Base-by-base conservation (phyloP, 2,113 vertebrate genomes). In the Seriola dumerili region DNA sequence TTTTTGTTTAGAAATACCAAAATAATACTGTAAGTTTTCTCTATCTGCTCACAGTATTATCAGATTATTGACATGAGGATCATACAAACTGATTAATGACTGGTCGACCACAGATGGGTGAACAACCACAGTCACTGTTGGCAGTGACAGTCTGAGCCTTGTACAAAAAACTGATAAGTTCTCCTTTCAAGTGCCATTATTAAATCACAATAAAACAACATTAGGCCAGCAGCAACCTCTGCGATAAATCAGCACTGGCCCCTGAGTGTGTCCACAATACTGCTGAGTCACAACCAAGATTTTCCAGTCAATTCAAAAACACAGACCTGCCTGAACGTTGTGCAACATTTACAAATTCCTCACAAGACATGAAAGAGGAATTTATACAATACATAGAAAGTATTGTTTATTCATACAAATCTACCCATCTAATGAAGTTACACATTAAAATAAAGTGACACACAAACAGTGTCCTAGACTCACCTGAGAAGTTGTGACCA, bases 281-380 rank as follows among this genome's bases (percentile, higher is more conserved):
- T 88, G 90, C 91, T 93, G 91, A 92, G 89, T 92, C 92, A 94
- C n/a, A 13, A 58, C 76, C 14, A 68, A 70, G 38, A 69, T 38
- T 75, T 88, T 78, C 38, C 67, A 76, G 11, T 59, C 29, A 32
- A 4, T 42, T 81, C 17, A 76, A 66, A 82, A 78, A 82, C 52
- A 55, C 55, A 75, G 40, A 61, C 58, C 38, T 36, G 38, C 66
- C 48, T 55, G 0, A 46, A 34, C 9, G 17, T 77, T 81, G 65
- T 72, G 72, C 40, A 83, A 86, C 23, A 29, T 68, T 17, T 40
- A 34, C 70, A 65, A 34, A 66, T 32, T 23, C 13, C 64, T 36
- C 16, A 38, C 61, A 63, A 64, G 71, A 58, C 8, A 14, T 1
- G 1, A 12, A 23, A 38, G 46, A 61, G n/a, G 5, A 61, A 50